Percentiles rank a stretch among this genome's conserved stretches.
Evolutionary conservation across 2,888 invertebrate genomes (phyloP).

Genomic region (Macaria liturata): DNA sequence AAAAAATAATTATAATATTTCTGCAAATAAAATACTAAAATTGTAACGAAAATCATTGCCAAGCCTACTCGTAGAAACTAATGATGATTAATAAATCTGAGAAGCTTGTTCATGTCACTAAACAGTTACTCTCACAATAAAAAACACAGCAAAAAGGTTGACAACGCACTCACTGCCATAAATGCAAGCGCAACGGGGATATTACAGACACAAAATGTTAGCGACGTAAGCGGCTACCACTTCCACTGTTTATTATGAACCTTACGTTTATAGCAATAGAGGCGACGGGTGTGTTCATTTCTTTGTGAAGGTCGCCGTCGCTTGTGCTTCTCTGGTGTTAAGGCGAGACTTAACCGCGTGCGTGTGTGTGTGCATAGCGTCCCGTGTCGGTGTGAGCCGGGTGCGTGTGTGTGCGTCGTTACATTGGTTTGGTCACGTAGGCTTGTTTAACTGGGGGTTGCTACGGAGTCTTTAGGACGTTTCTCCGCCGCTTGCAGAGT

Average conservation of each 20-base stretch:
- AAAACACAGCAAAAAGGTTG: constrained; percentile 74
- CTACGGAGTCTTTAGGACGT: constrained; percentile 63
- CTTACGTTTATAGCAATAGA: constrained; percentile 40
- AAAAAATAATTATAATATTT: too few species aligned
- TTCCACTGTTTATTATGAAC: constrained; percentile 40
- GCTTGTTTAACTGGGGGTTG: constrained; percentile 57
- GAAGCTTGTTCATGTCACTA: constrained; percentile 44
- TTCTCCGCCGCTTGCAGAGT: constrained; percentile 36
- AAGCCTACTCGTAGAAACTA: constrained; percentile 4
- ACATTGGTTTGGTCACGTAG: constrained; percentile 79
- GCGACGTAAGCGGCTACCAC: constrained; percentile 36
- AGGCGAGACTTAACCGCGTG: constrained; percentile 61
- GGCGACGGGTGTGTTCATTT: constrained; percentile 62
- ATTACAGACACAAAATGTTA: constrained; percentile 49
- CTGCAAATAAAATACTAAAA: too few species aligned
- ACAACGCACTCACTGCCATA: constrained; percentile 72
- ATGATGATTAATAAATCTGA: constrained; percentile 26
- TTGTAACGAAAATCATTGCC: constrained; percentile 3
- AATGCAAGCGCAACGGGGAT: constrained; percentile 81
- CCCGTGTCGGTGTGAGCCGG: constrained; percentile 39
- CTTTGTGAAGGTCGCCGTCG: constrained; percentile 78
- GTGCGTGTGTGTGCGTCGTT: constrained; percentile 58
- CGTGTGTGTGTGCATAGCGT: constrained; percentile 57
- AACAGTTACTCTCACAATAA: constrained; percentile 59
- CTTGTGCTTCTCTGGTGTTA: constrained; percentile 47